Evolutionary conservation across 1,140 invertebrate species (phyloP).

Genomic region (Rhyzopertha dominica): DNA sequence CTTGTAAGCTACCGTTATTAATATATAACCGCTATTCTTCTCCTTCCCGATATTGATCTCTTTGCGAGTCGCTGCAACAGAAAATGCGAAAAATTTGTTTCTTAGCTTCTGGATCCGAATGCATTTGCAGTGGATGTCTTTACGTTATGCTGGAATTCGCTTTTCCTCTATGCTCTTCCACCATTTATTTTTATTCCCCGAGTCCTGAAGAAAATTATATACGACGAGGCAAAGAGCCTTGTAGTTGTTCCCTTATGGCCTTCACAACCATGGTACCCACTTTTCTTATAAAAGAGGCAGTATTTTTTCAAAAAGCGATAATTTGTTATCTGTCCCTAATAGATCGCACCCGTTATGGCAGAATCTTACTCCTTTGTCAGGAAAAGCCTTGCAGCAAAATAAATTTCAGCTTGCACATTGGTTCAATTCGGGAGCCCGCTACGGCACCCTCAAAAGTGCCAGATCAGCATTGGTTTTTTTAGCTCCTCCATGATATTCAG

Average conservation of each 20-base stretch:
- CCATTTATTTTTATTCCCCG: not conserved
- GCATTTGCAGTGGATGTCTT: no score
- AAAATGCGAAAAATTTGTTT: no score
- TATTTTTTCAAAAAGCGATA: conserved; percentile 4
- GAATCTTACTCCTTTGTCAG: conserved; percentile 4
- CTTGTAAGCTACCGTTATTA: no score
- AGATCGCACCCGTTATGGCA: not conserved
- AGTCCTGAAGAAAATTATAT: conserved; percentile 4
- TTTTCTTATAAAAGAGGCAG: not conserved
- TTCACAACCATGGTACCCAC: conserved; percentile 9
- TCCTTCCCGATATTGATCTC: no score
- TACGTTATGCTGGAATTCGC: no score
- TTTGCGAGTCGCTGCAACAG: no score
- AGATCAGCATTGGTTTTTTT: conserved; percentile 6
- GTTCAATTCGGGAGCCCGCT: conserved; percentile 10
- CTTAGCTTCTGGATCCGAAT: no score
- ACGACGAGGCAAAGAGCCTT: conserved; percentile 5
- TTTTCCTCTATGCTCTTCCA: no score
- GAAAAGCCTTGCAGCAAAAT: no score
- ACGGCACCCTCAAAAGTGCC: conserved; percentile 7
- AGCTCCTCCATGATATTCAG: not conserved
- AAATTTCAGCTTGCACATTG: no score
- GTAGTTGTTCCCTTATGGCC: conserved; percentile 8
- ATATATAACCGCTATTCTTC: no score
- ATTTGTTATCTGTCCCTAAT: conserved; percentile 3